Evolutionary conservation across 1,140 invertebrate genomes (phyloP).

Genomic region (Ceratitis capitata): DNA sequence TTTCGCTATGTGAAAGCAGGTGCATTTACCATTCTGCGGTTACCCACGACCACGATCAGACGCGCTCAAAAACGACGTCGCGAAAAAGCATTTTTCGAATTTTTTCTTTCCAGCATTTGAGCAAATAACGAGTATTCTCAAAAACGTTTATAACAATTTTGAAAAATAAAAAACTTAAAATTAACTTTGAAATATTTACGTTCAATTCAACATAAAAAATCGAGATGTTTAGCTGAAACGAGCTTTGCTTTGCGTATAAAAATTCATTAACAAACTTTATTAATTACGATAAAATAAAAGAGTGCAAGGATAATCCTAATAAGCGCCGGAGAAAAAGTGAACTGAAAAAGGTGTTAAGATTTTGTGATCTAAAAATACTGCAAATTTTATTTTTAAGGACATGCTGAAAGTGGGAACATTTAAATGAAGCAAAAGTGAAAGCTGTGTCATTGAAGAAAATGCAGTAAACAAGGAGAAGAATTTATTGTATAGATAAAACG

Average conservation of each 20-base stretch:
- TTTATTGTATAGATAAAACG: background rate
- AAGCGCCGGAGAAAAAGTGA: background rate
- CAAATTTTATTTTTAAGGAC: background rate
- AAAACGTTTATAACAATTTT: background rate
- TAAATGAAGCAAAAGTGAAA: background rate
- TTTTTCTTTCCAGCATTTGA: background rate
- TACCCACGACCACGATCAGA: slow-evolving; percentile 64
- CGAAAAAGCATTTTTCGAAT: slow-evolving; percentile 28
- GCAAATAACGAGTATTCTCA: background rate
- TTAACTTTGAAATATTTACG: background rate
- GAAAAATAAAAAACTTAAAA: background rate
- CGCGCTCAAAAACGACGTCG: slow-evolving; percentile 52
- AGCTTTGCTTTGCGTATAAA: background rate
- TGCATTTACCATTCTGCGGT: slow-evolving; percentile 65
- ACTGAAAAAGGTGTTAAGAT: slow-evolving; percentile 3
- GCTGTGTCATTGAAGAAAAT: background rate
- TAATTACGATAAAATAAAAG: background rate
- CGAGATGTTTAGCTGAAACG: too few relatives aligned
- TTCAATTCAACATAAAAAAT: background rate
- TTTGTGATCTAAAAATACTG: background rate
- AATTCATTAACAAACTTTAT: background rate
- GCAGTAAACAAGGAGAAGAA: background rate
- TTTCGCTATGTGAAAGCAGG: slow-evolving; percentile 66
- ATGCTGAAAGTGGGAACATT: background rate
- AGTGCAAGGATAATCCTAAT: slow-evolving; percentile 9